Base-by-base conservation (phyloP, 2,797 vertebrate genomes). In the Lepilemur septentrionalis region DNA sequence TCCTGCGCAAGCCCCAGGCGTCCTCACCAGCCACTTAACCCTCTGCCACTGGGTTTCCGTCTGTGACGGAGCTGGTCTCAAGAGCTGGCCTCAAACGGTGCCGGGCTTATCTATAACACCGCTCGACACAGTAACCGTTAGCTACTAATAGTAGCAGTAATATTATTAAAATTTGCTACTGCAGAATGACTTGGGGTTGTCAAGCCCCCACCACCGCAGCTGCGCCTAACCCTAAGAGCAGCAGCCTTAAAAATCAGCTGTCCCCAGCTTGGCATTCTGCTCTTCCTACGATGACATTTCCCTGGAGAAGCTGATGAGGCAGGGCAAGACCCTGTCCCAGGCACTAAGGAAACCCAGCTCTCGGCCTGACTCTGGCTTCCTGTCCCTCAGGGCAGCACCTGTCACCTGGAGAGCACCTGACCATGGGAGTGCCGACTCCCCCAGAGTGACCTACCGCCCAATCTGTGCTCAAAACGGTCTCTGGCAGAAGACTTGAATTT, bases 141-240 rank as follows among this genome's bases (percentile, higher is more conserved):
- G 43, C 22, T 7, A 57, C 41, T 28, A 10, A 4, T 15, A 38
- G 43, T 18, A 20, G 14, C 2, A 20, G 52, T 0, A 30, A 22
- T 4, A 8, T 22, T 6, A 57, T 41, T 52, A 35, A 83, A n/a
- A 46, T 22, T 63, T 30, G 57, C 59, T 5, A 18, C 25, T 46
- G 5, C 0, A 9, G 76, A 30, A 65, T 0, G 18, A 32, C 28
- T n/a, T 4, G 65, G 35, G 84, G 20, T 11, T 0, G 0, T 38
- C 17, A 4, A 35, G 84, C 32, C 69, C 9, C 4, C 17, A 30
- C 32, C 15, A 12, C 8, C 0, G 23, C 35, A 25, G 38, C 7
- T 5, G 35, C 3, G 2, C 20, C 72, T 61, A 20, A n/a, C 13
- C 14, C 15, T 35, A 57, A 55, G 28, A 18, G 63, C 35, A n/a